Evolutionary conservation across 2,113 vertebrate species (phyloP), one percentile per base, ranked within the genome.

Genomic region (Oophaga pumilio): DNA sequence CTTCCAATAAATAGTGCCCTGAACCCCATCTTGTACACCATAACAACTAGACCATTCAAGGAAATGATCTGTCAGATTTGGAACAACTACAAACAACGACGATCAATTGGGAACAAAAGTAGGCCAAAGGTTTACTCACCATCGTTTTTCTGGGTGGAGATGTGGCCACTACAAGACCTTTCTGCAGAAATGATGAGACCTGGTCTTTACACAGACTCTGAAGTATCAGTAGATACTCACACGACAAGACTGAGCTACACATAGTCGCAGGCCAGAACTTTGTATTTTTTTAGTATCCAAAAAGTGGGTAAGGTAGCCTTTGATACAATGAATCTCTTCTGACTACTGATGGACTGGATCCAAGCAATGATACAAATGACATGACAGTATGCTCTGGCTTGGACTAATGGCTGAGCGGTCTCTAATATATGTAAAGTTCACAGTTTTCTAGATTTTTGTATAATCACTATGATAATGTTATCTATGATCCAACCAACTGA

Each of bases 1-100:
- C 93, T 99, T 76, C 98, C 98, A 86, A 99, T 99, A 92, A 99
- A 99, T 85, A 99, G 97, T 14, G 97, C 98, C 90, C 93, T 99
- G 81, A 99, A 99, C 90, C 98, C 98, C 88, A 97, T 99, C 92
- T 96, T 99, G 53, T 99, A 99, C 92, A 99, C 98, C 5, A 93
- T 99, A 92, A 99, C 98, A 60, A 99, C 98, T 1, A 93, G 97
- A 86, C 97, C 97, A 83, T 99, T 99, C 92, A 99, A 98, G 92
- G 97, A 99, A 94, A 99, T 97, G 91, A 96, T 99, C 52, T 92
- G 96, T 85, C 97, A 97, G 90, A 93, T 97, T 81, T 99, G 98
- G 97, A 92, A 95, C 49, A 98, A 98, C 92, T 98, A 97, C 93
- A 95, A 94, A 84, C 96, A 97, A 91, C 93, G 91, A 90, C 94